Conservation (phyloP, 1,140 invertebrate genomes). For the Teleogryllus occipitalis region DNA sequence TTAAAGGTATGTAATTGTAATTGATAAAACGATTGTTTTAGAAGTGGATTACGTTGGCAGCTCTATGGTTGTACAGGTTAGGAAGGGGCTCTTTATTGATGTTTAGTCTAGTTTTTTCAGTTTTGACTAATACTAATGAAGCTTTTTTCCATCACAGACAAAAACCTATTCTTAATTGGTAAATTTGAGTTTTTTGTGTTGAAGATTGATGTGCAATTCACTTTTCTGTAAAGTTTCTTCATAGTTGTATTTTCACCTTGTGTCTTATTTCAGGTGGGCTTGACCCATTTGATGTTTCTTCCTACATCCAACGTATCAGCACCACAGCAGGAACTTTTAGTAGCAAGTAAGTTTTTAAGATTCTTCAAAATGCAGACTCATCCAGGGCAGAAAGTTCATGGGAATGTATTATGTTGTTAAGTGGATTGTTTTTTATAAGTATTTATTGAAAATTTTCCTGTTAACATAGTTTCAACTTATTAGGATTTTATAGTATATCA, state of each 20-base stretch:
- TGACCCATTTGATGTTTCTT: conserved; percentile 78
- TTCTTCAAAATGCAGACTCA: neutral
- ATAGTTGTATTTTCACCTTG: conserved; percentile 14
- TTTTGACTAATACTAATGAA: conserved; percentile 5
- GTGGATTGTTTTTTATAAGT: neutral
- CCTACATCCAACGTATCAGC: conserved; percentile 72
- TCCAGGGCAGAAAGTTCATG: neutral
- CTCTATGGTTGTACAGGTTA: neutral
- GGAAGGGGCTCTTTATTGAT: conserved; percentile 21
- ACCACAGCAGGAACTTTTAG: conserved; percentile 75
- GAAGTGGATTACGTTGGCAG: too few relatives aligned
- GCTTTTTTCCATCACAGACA: conserved; percentile 20
- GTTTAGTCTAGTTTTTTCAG: conserved; percentile 8
- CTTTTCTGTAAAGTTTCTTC: neutral
- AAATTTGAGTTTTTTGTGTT: conserved; percentile 24
- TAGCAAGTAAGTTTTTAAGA: conserved; percentile 57
- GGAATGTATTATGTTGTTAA: neutral
- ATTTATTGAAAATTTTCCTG: neutral
- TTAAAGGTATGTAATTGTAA: conserved; percentile 51
- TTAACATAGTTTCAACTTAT: too few relatives aligned
- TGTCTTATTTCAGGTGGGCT: conserved; percentile 56
- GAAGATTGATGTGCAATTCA: neutral
- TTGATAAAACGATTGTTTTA: too few relatives aligned
- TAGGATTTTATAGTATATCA: too few relatives aligned
- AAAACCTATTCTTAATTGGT: conserved; percentile 23